phyloP scores from a whole-genome alignment of 2,888 invertebrate genomes.

The Lydus trimaculatus region DNA sequence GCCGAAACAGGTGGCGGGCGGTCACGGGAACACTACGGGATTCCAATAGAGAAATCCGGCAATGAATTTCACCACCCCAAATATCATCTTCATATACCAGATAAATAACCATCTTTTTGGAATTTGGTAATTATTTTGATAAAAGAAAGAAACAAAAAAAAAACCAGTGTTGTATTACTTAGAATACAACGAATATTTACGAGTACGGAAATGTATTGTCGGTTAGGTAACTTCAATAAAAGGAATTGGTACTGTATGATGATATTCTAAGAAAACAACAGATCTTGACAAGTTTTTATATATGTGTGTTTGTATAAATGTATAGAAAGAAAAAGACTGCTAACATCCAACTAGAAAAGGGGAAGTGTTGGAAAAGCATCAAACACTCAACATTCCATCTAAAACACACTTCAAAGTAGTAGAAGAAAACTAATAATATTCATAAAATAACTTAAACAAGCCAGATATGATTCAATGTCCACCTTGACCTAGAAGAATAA shows the following conservation, averaged over 20 bases:
- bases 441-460: neutral
- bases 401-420: neutral
- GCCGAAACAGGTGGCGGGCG: constrained; percentile 42
- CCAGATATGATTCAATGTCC: neutral
- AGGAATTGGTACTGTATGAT: constrained; percentile 22
- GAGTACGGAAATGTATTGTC: constrained; percentile 1
- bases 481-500: constrained; percentile 1
- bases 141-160: too few species aligned
- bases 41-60: neutral
- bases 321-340: neutral
- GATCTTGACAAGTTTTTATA: constrained; percentile 2
- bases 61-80: neutral
- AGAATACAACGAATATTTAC: constrained; percentile 6
- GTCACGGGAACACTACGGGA: constrained; percentile 46
- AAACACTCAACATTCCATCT: constrained; percentile 15
- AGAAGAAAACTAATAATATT: neutral
- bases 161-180: neutral
- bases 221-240: constrained; percentile 16
- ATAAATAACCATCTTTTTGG: neutral
- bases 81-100: neutral
- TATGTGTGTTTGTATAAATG: neutral
- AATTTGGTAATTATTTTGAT: neutral
- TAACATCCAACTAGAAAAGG: constrained; percentile 27
- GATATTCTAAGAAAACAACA: constrained; percentile 27
- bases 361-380: constrained; percentile 39